These are phyloP conservation scores for Calcarius lapponicus DNA, from an alignment of 2,797 vertebrate species.

Conservation along the genomic window DNA sequence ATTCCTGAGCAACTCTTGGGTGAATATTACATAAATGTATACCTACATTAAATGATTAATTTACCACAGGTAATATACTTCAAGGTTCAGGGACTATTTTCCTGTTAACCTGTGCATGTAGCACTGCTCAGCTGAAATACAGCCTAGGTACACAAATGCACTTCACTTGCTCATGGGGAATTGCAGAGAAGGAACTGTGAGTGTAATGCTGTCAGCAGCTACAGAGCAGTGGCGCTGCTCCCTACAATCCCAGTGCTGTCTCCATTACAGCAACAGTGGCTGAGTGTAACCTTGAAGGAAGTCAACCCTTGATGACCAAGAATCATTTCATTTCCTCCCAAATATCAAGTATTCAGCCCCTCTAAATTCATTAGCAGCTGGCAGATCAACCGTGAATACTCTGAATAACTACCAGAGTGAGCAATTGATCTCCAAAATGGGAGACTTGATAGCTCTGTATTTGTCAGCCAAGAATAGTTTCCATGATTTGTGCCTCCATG, in stretches of 20 bases:
- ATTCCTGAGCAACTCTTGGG: conserved; percentile 36
- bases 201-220: neutral
- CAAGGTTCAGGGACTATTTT: conserved; percentile 49
- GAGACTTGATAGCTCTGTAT: neutral
- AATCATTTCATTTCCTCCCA: neutral
- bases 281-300: neutral
- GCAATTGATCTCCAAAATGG: neutral
- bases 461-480: conserved; percentile 18
- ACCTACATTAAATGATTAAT: conserved; percentile 64
- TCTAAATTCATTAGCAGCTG: neutral
- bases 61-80: conserved; percentile 58
- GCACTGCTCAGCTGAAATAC: conserved; percentile 28
- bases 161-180: neutral
- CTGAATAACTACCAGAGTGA: neutral
- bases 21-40: conserved; percentile 61
- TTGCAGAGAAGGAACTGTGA: neutral
- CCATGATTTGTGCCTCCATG: neutral
- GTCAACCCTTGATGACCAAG: neutral
- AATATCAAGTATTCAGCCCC: neutral
- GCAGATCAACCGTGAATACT: neutral
- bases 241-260: neutral
- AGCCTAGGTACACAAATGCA: neutral
- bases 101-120: conserved; percentile 4
- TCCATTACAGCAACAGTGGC: neutral
- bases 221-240: neutral